Evolutionary conservation across 2,888 invertebrate species (phyloP).

Genomic region (Spilosoma lubricipeda): DNA sequence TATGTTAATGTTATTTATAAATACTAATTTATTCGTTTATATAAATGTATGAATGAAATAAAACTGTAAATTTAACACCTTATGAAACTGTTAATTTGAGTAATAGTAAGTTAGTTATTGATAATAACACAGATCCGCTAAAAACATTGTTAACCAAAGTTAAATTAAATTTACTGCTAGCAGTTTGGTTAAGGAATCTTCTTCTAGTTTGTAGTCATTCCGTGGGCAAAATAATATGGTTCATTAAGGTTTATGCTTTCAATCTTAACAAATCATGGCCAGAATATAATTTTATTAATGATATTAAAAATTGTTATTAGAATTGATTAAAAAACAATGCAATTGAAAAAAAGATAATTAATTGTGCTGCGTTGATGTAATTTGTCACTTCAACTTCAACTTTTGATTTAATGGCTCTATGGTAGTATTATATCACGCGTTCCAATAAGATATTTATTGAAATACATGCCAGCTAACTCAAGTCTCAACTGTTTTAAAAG

Average conservation of each 20-base stretch:
- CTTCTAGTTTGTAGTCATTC: constrained; percentile 43
- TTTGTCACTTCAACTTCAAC: no score
- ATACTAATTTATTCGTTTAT: no score
- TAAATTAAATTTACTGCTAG: constrained; percentile 41
- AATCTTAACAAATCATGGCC: constrained; percentile 34
- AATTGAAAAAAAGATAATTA: background rate
- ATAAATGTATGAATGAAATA: no score
- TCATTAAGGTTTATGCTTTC: constrained; percentile 38
- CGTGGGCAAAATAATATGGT: constrained; percentile 47
- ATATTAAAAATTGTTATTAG: constrained; percentile 22
- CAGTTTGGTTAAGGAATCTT: constrained; percentile 36
- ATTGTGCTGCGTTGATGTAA: no score
- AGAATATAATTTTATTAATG: constrained; percentile 35
- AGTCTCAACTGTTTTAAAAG: no score
- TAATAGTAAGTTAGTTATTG: background rate
- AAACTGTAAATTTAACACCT: no score
- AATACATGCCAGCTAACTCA: no score
- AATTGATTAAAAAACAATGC: constrained; percentile 5
- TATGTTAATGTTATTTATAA: no score
- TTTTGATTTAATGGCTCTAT: no score
- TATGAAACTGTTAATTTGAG: no score
- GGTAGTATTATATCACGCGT: no score
- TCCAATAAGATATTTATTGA: no score
- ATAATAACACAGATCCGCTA: background rate
- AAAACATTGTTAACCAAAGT: constrained; percentile 35